Conservation (phyloP, 2,888 invertebrate genomes). For the Chydorus sphaericus region DNA sequence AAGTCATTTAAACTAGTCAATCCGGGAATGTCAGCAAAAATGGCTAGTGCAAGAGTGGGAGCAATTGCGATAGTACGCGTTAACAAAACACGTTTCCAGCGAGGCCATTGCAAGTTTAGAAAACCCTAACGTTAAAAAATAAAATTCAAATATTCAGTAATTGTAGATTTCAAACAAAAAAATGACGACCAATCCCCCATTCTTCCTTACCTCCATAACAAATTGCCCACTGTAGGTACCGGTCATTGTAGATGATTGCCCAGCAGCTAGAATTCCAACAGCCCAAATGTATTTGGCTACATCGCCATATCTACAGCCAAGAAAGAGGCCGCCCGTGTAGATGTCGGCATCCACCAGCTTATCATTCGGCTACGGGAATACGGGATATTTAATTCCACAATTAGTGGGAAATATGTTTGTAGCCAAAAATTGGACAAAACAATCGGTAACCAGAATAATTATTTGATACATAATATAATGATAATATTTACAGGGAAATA, state of each 20-base stretch:
- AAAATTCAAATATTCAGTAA: neutral
- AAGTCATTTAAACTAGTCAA: conserved; percentile 69
- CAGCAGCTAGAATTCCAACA: conserved; percentile 63
- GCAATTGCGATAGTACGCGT: conserved; percentile 64
- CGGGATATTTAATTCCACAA: no score
- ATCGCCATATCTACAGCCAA: conserved; percentile 60
- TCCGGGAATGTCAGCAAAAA: conserved; percentile 48
- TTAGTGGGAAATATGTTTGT: no score
- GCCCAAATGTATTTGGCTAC: conserved; percentile 74
- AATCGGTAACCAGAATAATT: no score
- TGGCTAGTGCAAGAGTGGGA: conserved; percentile 52
- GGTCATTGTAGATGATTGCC: conserved; percentile 72
- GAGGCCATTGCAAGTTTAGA: conserved; percentile 64
- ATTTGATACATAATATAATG: neutral
- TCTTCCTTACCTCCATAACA: conserved; percentile 50
- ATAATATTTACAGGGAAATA: neutral
- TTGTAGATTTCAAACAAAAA: neutral
- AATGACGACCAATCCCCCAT: no score
- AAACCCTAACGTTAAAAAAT: conserved; percentile 44
- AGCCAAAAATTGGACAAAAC: no score
- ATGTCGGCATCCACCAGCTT: conserved; percentile 47
- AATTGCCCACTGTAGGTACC: conserved; percentile 79
- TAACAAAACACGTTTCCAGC: conserved; percentile 72
- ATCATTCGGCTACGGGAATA: conserved; percentile 34
- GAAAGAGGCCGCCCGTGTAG: conserved; percentile 55